These are phyloP conservation scores for Catostomus latipinnis DNA, from an alignment of 2,797 vertebrate species.

Conservation along the genomic window DNA sequence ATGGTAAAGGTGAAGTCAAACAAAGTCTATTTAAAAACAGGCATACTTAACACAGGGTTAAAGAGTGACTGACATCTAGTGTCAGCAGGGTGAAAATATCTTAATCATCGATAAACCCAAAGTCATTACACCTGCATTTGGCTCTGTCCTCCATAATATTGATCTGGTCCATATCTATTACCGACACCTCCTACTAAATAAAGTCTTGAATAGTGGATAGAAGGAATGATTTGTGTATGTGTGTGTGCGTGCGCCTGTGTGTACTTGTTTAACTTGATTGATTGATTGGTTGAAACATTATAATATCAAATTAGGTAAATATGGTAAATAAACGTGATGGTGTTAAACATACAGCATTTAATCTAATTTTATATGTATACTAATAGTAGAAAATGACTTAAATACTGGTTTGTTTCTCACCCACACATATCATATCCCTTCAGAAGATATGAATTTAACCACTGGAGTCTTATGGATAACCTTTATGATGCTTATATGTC, in stretches of 20 bases:
- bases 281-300: too few species aligned
- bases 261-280: not conserved
- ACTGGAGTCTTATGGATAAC: too few species aligned
- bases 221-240: not conserved
- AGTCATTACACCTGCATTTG: slow-evolving; percentile 82
- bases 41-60: slow-evolving; percentile 85
- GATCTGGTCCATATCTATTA: slow-evolving; percentile 82
- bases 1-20: too few species aligned
- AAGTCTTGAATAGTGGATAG: slow-evolving; percentile 70
- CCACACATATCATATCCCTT: too few species aligned
- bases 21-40: slow-evolving; percentile 81
- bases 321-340: too few species aligned
- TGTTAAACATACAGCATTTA: too few species aligned
- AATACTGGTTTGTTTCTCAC: too few species aligned
- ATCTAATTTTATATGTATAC: too few species aligned
- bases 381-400: too few species aligned
- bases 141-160: slow-evolving; percentile 78
- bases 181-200: slow-evolving; percentile 69
- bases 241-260: not conserved
- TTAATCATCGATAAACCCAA: slow-evolving; percentile 85
- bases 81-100: slow-evolving; percentile 83
- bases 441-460: too few species aligned
- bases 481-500: too few species aligned
- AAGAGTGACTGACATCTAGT: slow-evolving; percentile 83
- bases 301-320: too few species aligned